Evolutionary conservation across 2,888 invertebrate species (phyloP), one percentile per base, ranked within the genome.

Genomic region (Argyresthia goedartella): DNA sequence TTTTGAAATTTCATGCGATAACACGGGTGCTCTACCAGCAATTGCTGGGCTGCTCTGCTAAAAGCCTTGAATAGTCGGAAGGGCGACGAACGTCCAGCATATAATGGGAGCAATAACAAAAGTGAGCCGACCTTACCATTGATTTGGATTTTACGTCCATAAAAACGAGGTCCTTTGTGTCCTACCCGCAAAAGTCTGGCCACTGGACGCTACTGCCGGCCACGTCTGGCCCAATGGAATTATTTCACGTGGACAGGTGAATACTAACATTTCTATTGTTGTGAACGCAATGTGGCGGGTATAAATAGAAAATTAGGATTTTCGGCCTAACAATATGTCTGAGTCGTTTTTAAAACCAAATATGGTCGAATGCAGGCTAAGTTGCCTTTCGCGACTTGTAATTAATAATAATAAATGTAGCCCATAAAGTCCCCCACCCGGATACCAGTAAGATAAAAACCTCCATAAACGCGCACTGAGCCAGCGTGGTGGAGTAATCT

Each of bases 81-180:
- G 61, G 57, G 64, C 71, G 64, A 61, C 66, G 60, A 64, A 56
- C 64, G 70, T 65, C 65, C 69, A 65, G 71, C 69, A 71, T 69
- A 76, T 80, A 79, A 79, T 78, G 66, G 79, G 65, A 67, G 75
- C 76, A 75, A 80, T 79, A 79, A 81, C 77, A 84, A 81, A 84
- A 82, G 81, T 81, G 76, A 80, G 73, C 70, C 66, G 73, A 64
- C 69, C 77, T 80, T 72, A 81, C 85, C 85, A 84, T 84, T 84
- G 85, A 85, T 85, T 85, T 80, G 75, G 76, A 76, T 79, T 82
- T 74, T 67, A 71, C 69, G 76, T 73, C 66, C 16, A 75, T 81
- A 82, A 80, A 79, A 79, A 71, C 63, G 69, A 77, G 64, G 63
- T 66, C 76, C 67, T 77, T 81, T 85, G 78, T 81, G 69, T 69